These are phyloP conservation scores for Bubo blakistoni DNA, from an alignment of 2,113 vertebrate species.

Conservation along the genomic window DNA sequence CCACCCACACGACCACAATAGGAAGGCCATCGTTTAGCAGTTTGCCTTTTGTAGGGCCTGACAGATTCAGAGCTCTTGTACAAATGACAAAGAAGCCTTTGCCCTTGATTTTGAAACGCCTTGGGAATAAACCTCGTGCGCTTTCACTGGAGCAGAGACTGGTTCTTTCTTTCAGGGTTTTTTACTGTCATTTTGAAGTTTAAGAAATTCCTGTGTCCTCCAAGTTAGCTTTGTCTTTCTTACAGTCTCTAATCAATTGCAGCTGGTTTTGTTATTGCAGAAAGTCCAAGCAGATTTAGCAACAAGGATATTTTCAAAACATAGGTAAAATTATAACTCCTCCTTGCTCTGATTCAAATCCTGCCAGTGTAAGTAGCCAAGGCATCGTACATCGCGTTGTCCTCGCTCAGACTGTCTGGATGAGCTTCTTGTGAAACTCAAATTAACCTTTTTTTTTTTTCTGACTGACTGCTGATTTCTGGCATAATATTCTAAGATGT, in stretches of 20 bases:
- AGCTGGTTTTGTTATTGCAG: slow-evolving; percentile 1
- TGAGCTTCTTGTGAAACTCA: not conserved
- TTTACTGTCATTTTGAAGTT: not conserved
- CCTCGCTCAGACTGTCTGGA: not conserved
- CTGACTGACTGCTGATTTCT: not conserved
- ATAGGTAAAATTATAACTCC: slow-evolving; percentile 25
- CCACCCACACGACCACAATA: not conserved
- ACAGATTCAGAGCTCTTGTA: not conserved
- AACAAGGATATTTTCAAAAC: slow-evolving; percentile 41
- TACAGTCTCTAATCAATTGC: not conserved
- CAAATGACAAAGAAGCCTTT: not conserved
- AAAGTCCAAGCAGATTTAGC: slow-evolving; percentile 37
- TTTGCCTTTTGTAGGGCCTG: slow-evolving; percentile 5
- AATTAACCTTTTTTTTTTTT: not conserved
- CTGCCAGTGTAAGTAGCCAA: not conserved
- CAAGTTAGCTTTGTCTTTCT: not conserved
- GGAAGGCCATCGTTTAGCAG: not conserved
- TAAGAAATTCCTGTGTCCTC: not conserved
- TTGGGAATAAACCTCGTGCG: not conserved
- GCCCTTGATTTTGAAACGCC: not conserved
- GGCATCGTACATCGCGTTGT: rapidly evolving
- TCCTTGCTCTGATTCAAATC: not conserved
- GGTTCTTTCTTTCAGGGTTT: not conserved
- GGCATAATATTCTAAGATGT: not conserved
- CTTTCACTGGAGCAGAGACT: not conserved